phyloP scores from a whole-genome alignment of 2,113 vertebrate species.

The Serinus canaria region DNA sequence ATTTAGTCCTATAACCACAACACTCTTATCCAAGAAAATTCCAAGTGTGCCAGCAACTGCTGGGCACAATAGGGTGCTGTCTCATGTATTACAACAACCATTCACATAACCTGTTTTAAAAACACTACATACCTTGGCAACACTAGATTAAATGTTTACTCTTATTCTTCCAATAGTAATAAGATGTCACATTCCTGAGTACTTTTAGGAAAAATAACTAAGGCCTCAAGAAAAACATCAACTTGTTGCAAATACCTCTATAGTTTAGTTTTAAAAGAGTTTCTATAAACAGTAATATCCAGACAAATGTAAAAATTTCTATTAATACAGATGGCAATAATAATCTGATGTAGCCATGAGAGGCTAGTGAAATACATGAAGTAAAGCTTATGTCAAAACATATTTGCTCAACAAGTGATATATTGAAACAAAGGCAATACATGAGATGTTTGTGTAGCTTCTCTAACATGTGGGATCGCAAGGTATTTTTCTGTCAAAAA shows the following conservation, averaged over 20 bases:
- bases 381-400: background rate
- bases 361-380: background rate
- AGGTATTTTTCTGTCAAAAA: background rate
- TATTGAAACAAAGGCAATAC: background rate
- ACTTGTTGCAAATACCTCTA: background rate
- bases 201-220: background rate
- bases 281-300: background rate
- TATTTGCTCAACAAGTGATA: background rate
- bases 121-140: background rate
- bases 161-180: background rate
- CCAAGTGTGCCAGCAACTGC: background rate
- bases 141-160: background rate
- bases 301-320: background rate
- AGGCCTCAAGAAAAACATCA: background rate
- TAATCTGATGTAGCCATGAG: background rate
- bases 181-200: background rate
- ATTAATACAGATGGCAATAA: background rate
- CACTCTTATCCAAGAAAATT: background rate
- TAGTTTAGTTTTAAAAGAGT: background rate
- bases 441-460: background rate
- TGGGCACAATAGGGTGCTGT: background rate
- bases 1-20: background rate
- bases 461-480: background rate
- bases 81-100: background rate
- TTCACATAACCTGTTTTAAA: background rate